A percentile compares a stretch with the other conserved stretches of the same genome.
Evolutionary conservation across 2,113 vertebrate species (phyloP).

Genomic region (Platysteira castanea): DNA sequence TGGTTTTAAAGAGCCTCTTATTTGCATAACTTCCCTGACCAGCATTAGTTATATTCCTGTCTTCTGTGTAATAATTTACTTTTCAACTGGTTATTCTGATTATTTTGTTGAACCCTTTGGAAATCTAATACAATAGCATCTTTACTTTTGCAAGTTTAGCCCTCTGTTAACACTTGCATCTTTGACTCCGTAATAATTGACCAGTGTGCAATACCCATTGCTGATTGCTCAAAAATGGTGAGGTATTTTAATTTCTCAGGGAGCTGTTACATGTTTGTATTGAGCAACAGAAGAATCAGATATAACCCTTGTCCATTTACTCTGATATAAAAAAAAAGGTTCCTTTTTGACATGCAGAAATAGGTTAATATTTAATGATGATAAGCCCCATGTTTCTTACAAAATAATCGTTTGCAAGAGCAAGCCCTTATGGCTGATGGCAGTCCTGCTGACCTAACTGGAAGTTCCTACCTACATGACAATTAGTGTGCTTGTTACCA

Average conservation of each 20-base stretch:
- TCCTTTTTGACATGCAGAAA: neutral
- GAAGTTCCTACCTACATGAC: neutral
- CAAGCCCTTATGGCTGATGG: neutral
- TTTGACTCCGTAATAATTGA: neutral
- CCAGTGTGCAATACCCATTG: neutral
- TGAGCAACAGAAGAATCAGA: neutral
- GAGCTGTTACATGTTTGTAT: neutral
- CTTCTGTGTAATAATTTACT: neutral
- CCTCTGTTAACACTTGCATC: neutral
- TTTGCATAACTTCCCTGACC: neutral
- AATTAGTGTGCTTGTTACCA: neutral
- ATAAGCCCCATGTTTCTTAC: neutral
- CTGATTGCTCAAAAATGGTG: neutral
- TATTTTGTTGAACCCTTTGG: neutral
- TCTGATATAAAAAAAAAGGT: neutral
- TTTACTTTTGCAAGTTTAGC: neutral
- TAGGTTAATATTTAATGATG: conserved; percentile 26
- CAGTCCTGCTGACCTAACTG: neutral
- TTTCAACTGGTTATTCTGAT: neutral
- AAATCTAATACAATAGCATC: neutral
- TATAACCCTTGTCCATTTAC: conserved; percentile 10
- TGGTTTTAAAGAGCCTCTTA: neutral
- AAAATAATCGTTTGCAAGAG: neutral
- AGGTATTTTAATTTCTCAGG: neutral
- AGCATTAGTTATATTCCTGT: neutral